Evolutionary conservation across 1,140 invertebrate genomes (phyloP).

Genomic region (Drosophila lacteicornis): DNA sequence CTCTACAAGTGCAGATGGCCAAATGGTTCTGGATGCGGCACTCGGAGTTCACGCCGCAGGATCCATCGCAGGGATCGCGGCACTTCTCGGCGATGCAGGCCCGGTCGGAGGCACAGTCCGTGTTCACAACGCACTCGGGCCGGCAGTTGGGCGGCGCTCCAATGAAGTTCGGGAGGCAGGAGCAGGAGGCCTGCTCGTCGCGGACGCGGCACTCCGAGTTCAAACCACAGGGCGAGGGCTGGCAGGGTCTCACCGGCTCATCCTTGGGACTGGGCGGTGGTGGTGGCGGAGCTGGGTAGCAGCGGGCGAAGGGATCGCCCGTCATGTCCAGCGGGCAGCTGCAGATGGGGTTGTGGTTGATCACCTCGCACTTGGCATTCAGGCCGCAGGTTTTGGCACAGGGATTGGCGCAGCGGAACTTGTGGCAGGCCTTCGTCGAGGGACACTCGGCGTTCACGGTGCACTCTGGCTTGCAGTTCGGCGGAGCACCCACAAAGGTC

Average conservation of each 20-base stretch:
- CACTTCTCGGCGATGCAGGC: conserved; percentile 92
- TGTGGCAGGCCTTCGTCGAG: conserved; percentile 89
- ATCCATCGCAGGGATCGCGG: conserved; percentile 91
- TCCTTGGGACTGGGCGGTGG: conserved; percentile 69
- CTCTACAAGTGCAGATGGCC: conserved; percentile 90
- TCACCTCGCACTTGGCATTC: conserved; percentile 89
- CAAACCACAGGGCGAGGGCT: conserved; percentile 91
- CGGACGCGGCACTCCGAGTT: conserved; percentile 89
- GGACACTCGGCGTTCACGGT: conserved; percentile 90
- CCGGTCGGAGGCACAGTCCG: conserved; percentile 91
- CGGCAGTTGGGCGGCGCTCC: conserved; percentile 92
- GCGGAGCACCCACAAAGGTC: conserved; percentile 88
- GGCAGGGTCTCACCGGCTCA: conserved; percentile 89
- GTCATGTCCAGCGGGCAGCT: conserved; percentile 89
- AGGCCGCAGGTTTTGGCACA: conserved; percentile 89
- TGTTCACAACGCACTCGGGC: conserved; percentile 92
- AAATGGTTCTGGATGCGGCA: conserved; percentile 92
- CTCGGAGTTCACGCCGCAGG: conserved; percentile 91
- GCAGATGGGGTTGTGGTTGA: conserved; percentile 91
- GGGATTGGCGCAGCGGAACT: conserved; percentile 90
- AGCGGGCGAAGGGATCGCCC: conserved; percentile 90
- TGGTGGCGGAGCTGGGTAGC: conserved; percentile 84
- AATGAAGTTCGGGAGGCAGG: conserved; percentile 90
- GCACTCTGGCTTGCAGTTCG: conserved; percentile 90
- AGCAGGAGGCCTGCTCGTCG: conserved; percentile 89